These are phyloP conservation scores for Malurus splendens DNA, from an alignment of 2,797 vertebrate genomes.

Conservation along the genomic window DNA sequence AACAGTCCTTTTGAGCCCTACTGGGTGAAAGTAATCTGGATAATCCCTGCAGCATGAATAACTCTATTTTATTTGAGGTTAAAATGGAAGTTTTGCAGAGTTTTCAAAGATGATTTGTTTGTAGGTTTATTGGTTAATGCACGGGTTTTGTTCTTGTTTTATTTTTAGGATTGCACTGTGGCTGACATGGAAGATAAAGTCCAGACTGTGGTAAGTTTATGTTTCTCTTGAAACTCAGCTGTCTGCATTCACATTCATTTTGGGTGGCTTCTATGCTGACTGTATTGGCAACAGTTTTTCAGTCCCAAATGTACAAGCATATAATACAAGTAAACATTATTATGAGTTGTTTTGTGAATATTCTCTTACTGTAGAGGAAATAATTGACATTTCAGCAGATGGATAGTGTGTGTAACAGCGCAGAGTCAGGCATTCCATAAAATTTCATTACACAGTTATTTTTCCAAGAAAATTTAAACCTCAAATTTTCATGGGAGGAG, in stretches of 20 bases:
- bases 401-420: background rate
- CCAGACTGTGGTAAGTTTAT: constrained; percentile 86
- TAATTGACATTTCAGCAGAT: background rate
- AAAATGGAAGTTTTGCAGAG: background rate
- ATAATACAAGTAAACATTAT: background rate
- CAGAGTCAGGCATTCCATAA: background rate
- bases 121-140: background rate
- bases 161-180: constrained; percentile 85
- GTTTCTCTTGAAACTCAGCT: constrained; percentile 7
- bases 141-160: constrained; percentile 17
- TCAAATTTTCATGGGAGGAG: background rate
- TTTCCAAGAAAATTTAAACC: background rate
- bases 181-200: constrained; percentile 95
- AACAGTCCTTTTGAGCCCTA: constrained; percentile 11
- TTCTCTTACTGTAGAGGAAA: background rate
- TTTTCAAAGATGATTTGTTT: background rate
- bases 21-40: constrained; percentile 27
- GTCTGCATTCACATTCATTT: background rate
- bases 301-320: background rate
- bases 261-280: rapidly evolving
- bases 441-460: background rate
- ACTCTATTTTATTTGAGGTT: background rate
- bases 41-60: constrained; percentile 21
- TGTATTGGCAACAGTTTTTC: background rate
- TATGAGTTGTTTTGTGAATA: background rate